These are phyloP conservation scores for Orthonyx spaldingii DNA, from an alignment of 2,113 vertebrate genomes.

Conservation along the genomic window DNA sequence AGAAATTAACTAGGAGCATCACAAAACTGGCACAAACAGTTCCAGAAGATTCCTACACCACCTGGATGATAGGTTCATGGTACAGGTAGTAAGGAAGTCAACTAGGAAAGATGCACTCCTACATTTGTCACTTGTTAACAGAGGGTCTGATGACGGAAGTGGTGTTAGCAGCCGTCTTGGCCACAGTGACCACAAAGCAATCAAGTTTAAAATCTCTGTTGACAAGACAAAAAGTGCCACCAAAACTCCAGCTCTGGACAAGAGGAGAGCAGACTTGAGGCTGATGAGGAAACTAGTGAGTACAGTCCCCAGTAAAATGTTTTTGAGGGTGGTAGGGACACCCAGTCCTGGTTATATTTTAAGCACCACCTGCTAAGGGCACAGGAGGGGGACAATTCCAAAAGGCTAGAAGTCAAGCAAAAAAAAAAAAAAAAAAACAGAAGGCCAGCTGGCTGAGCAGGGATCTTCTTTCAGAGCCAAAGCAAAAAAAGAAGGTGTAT, in stretches of 20 bases:
- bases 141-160: not conserved
- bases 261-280: not conserved
- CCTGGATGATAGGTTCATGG: too few relatives aligned
- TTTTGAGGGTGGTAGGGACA: not conserved
- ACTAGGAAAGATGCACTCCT: not conserved
- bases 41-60: not conserved
- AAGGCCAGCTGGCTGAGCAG: not conserved
- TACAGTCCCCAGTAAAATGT: accelerated
- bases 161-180: not conserved
- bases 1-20: not conserved
- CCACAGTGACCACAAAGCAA: accelerated
- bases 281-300: not conserved
- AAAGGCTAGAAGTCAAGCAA: not conserved
- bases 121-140: not conserved
- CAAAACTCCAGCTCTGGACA: not conserved
- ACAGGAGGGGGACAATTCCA: not conserved
- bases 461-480: not conserved
- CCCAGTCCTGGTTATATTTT: not conserved
- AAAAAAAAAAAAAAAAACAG: not conserved
- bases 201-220: not conserved
- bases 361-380: not conserved
- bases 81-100: not conserved
- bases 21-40: not conserved
- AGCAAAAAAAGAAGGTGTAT: not conserved
- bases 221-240: not conserved